Base-by-base conservation (phyloP, 2,888 invertebrate species). In the Thymelicus acteon region DNA sequence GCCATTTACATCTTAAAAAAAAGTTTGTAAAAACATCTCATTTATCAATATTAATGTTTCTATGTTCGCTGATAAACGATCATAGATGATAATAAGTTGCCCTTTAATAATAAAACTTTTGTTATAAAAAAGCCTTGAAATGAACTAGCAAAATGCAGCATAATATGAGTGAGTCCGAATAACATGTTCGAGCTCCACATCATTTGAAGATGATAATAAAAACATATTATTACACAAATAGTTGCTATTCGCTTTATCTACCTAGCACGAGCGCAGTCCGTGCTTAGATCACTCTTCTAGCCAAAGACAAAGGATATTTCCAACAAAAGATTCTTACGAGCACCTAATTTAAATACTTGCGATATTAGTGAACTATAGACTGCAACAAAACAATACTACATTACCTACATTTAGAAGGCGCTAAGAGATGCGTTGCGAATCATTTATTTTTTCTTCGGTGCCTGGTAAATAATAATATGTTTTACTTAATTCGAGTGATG, bases 141-240 rank as follows among this genome's bases (percentile, higher is more conserved):
- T 19, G 19, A 31, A 5, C 31, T 31, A 31, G 5, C 31, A 31
- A 31, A 31, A 31, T 31, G 31, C 31, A 31, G 31, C 31, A 31
- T 31, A 31, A 31, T 31, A 31, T 31, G 0, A 31, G 31, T 31
- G 31, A 5, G 31, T 31, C 31, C 31, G 31, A 31, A 31, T 31
- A 31, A 31, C 31, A 31, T 31, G 31, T 31, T 31, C 5, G 31
- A 31, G 31, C 31, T 31, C 31, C 2, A 31, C 31, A 31, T 31
- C 31, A 3, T 31, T 31, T 3, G 31, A 31, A 31, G 31, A 31
- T 31, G 31, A 31, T 31, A 31, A 31, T 31, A 31, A 80, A 8
- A 79, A 76, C 31, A 44, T 75, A 76, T 76, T 77, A 77, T 78
- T 75, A 58, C 3, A 44, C n/a, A 12, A 2, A 13, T 7, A 47